Evolutionary conservation across 2,113 vertebrate genomes (phyloP).

Genomic region (Lycaon pictus): DNA sequence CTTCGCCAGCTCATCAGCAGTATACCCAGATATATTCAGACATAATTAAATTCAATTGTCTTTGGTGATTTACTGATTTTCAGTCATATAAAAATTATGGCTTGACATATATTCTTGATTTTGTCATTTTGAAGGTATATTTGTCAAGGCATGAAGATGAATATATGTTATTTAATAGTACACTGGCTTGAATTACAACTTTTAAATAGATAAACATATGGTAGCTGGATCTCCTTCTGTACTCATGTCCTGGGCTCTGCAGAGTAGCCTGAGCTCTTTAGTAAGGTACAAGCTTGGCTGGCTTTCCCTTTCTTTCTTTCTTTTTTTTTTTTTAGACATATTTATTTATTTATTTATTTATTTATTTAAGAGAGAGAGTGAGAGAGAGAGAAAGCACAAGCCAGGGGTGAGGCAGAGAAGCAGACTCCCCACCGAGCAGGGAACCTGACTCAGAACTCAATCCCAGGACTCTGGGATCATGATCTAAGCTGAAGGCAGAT

Average conservation of each 20-base stretch:
- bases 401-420: no score
- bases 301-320: background rate
- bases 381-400: no score
- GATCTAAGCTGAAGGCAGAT: no score
- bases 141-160: conserved; percentile 8
- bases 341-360: no score
- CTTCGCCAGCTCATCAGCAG: conserved; percentile 39
- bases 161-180: conserved; percentile 16
- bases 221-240: background rate
- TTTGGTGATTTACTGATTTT: conserved; percentile 25
- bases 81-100: conserved; percentile 57
- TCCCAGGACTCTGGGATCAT: no score
- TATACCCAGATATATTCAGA: conserved; percentile 32
- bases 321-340: no score
- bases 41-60: conserved; percentile 61
- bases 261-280: background rate
- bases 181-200: background rate
- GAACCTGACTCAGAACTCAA: no score
- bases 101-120: conserved; percentile 49
- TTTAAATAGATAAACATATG: background rate
- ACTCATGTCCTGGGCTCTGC: background rate
- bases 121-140: conserved; percentile 16
- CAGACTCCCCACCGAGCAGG: no score
- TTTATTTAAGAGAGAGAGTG: no score
- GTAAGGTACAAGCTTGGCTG: background rate